Percentiles rank a stretch among this genome's conserved stretches.
phyloP scores from a whole-genome alignment of 2,888 invertebrate species.

The Catocala nupta region DNA sequence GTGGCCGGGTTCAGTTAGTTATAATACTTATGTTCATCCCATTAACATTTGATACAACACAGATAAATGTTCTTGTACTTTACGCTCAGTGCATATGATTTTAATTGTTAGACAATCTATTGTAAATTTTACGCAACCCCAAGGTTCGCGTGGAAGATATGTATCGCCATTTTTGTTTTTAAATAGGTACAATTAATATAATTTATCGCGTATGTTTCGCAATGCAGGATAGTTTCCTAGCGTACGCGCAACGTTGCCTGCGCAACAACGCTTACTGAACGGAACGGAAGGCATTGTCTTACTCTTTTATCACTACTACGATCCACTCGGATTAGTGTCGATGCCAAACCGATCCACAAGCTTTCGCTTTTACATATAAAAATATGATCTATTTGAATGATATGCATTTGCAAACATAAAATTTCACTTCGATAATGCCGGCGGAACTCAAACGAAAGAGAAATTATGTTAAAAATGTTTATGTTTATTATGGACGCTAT shows the following conservation, averaged over 20 bases:
- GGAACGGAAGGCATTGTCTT: slow-evolving; percentile 68
- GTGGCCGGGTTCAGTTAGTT: no score
- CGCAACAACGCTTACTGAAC: slow-evolving; percentile 55
- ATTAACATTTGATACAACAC: no score
- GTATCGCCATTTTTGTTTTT: slow-evolving; percentile 51
- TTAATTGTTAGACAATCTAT: slow-evolving; percentile 38
- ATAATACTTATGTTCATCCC: no score
- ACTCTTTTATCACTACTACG: slow-evolving; percentile 68
- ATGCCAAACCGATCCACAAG: slow-evolving; percentile 55
- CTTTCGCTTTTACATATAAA: slow-evolving; percentile 59
- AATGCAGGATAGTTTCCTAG: slow-evolving; percentile 62
- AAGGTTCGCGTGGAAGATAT: slow-evolving; percentile 44
- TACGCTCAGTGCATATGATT: slow-evolving; percentile 38
- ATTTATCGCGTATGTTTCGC: slow-evolving; percentile 58
- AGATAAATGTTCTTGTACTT: background rate
- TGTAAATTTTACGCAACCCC: slow-evolving; percentile 44
- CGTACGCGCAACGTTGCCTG: slow-evolving; percentile 48
- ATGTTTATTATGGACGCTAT: background rate
- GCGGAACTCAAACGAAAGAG: slow-evolving; percentile 17
- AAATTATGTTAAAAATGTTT: slow-evolving; percentile 12
- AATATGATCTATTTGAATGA: slow-evolving; percentile 35
- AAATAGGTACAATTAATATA: slow-evolving; percentile 58
- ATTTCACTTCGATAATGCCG: slow-evolving; percentile 29
- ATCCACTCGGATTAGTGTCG: slow-evolving; percentile 77
- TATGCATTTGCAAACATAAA: slow-evolving; percentile 26